phyloP scores from a whole-genome alignment of 2,888 invertebrate species.

The Phragmatobia fuliginosa region DNA sequence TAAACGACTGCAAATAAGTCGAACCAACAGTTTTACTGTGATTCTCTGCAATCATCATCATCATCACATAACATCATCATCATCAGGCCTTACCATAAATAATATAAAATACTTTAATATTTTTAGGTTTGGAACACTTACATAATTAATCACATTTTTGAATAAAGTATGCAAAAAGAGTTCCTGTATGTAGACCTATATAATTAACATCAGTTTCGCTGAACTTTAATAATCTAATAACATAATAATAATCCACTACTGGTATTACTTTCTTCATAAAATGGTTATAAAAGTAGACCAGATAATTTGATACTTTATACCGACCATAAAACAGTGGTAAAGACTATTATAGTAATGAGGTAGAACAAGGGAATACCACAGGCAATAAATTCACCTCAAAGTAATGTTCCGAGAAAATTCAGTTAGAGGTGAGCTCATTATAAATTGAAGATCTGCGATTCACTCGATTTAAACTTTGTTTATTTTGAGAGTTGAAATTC shows the following conservation, averaged over 20 bases:
- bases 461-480: neutral
- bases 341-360: constrained; percentile 11
- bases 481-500: neutral
- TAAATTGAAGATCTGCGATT: neutral
- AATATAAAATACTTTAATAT: too few species aligned
- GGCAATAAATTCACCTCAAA: constrained; percentile 8
- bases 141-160: neutral
- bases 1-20: too few species aligned
- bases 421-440: constrained; percentile 4
- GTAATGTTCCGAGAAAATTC: constrained; percentile 17
- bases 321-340: constrained; percentile 6
- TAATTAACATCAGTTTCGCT: neutral
- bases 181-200: too few species aligned
- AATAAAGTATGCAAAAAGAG: too few species aligned
- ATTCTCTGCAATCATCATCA: too few species aligned
- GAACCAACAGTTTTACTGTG: too few species aligned
- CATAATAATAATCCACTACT: neutral
- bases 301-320: constrained; percentile 5
- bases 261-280: constrained; percentile 5
- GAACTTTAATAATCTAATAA: neutral
- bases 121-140: neutral
- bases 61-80: too few species aligned
- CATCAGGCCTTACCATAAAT: too few species aligned
- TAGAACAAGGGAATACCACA: constrained; percentile 5
- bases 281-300: neutral